A percentile compares a stretch with the other conserved stretches of the same genome.
These are phyloP conservation scores for Plebejus argus DNA, from an alignment of 2,888 invertebrate genomes.

Conservation along the genomic window DNA sequence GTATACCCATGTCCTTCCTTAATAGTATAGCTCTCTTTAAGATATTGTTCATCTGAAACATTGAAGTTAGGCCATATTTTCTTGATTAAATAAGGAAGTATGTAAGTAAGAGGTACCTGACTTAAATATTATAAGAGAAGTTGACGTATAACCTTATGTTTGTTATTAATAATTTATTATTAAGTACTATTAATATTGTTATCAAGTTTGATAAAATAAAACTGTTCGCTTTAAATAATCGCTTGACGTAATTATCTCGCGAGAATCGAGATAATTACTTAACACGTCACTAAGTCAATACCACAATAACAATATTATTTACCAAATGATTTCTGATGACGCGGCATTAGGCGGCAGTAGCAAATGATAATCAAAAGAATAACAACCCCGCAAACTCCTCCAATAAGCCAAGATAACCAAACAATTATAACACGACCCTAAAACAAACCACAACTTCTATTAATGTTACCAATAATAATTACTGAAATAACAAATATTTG, in stretches of 20 bases:
- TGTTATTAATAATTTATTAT: background rate
- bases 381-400: conserved; percentile 83
- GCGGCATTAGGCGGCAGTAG: conserved; percentile 86
- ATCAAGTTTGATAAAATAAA: background rate
- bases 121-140: background rate
- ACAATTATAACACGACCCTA: conserved; percentile 78
- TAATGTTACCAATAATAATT: too few species aligned
- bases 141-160: background rate
- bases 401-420: conserved; percentile 80
- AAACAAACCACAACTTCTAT: conserved; percentile 42
- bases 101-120: background rate
- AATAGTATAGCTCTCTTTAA: conserved; percentile 68
- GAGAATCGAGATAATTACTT: background rate
- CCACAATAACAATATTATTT: conserved; percentile 36
- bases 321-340: conserved; percentile 85
- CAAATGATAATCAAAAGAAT: conserved; percentile 83
- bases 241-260: background rate
- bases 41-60: conserved; percentile 71
- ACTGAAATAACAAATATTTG: too few species aligned
- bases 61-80: background rate
- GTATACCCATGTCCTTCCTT: conserved; percentile 71
- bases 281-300: background rate
- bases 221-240: too few species aligned
- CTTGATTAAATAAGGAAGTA: background rate
- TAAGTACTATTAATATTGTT: conserved; percentile 51